These are phyloP conservation scores for Apteryx owenii DNA, from an alignment of 2,113 vertebrate species.

Conservation along the genomic window DNA sequence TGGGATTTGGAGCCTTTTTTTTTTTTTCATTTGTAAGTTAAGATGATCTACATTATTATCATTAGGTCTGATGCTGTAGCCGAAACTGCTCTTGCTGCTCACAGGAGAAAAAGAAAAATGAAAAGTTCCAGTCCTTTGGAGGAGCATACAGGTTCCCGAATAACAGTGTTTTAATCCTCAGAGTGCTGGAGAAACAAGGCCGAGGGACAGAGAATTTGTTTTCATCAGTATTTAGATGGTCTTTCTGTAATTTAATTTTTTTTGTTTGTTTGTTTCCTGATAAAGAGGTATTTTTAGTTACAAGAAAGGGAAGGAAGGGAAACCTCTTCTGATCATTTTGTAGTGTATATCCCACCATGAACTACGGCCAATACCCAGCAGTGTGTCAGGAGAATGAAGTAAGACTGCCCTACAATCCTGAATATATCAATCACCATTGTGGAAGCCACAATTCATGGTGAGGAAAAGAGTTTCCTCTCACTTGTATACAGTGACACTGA, in stretches of 20 bases:
- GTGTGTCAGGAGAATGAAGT: background rate
- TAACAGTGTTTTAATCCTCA: accelerated
- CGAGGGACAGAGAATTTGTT: accelerated
- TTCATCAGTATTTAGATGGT: background rate
- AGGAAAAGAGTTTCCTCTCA: background rate
- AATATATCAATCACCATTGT: no score
- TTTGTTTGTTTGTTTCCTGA: background rate
- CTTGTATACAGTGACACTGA: background rate
- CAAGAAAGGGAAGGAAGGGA: no score
- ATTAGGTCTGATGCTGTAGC: background rate
- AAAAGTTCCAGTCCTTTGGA: background rate
- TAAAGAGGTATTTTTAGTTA: accelerated
- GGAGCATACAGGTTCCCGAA: background rate
- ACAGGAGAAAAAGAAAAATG: background rate
- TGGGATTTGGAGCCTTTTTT: background rate
- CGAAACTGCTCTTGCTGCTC: background rate
- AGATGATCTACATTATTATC: background rate
- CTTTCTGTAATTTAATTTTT: background rate
- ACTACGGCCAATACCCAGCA: accelerated
- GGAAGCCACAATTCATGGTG: accelerated
- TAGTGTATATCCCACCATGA: background rate
- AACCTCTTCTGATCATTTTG: background rate
- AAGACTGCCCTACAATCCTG: background rate
- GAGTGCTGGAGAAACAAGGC: background rate
- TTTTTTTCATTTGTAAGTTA: background rate